phyloP scores from a whole-genome alignment of 1,140 invertebrate species.

The Calephelis virginiensis region DNA sequence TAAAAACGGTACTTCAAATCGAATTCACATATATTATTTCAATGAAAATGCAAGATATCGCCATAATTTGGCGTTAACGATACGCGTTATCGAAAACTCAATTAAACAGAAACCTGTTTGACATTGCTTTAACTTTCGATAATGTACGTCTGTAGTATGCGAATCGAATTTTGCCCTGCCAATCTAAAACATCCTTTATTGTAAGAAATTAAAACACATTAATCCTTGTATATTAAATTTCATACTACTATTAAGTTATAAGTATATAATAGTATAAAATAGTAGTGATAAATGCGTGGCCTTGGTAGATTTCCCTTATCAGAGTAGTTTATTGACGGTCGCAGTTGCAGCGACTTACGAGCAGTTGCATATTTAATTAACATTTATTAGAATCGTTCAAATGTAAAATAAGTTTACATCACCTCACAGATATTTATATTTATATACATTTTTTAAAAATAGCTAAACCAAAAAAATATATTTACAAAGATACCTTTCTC shows the following conservation, averaged over 20 bases:
- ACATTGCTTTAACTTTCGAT: constrained; percentile 44
- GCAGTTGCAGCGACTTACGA: constrained; percentile 19
- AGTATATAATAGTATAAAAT: constrained; percentile 35
- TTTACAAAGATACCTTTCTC: no score
- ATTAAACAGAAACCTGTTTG: constrained; percentile 41
- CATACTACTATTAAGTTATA: constrained; percentile 9
- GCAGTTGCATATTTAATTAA: no score
- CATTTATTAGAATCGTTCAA: no score
- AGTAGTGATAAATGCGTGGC: constrained; percentile 49
- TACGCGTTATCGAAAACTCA: constrained; percentile 34
- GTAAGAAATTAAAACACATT: not conserved
- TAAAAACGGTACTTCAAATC: not conserved
- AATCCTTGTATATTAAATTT: not conserved
- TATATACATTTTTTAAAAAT: no score
- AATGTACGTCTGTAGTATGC: constrained; percentile 32
- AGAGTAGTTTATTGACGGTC: constrained; percentile 39
- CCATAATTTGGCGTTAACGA: constrained; percentile 11
- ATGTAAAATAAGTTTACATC: no score
- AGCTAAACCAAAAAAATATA: no score
- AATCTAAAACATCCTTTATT: constrained; percentile 17
- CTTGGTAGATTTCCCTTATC: constrained; percentile 63
- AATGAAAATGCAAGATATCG: not conserved
- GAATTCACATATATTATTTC: not conserved
- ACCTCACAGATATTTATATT: no score
- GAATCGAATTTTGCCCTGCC: constrained; percentile 1